phyloP scores from a whole-genome alignment of 2,113 vertebrate species.

The Microcebus lehilahytsara region DNA sequence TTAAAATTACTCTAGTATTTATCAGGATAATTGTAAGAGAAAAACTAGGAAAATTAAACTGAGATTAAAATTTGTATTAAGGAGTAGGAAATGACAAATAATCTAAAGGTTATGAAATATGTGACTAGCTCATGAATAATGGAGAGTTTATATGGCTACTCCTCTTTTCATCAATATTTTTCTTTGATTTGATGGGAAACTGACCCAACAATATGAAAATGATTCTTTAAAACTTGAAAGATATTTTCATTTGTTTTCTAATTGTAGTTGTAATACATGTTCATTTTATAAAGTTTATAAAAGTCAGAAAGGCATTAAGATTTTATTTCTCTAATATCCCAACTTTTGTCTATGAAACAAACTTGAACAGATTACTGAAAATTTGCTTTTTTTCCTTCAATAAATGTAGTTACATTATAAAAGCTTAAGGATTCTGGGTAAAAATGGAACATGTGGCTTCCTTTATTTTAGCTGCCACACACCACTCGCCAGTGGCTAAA shows the following conservation, averaged over 20 bases:
- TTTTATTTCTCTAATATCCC: not conserved
- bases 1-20: not conserved
- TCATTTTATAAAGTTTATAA: constrained; percentile 12
- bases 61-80: not conserved
- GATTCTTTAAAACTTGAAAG: constrained; percentile 27
- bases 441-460: not conserved
- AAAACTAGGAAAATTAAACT: not conserved
- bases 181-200: not conserved
- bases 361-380: not conserved
- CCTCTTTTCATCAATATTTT: not conserved
- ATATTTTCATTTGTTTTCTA: constrained; percentile 1
- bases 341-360: not conserved
- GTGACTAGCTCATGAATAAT: not conserved
- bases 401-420: not conserved
- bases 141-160: not conserved
- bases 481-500: not conserved
- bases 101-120: not conserved
- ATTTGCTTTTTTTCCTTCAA: not conserved
- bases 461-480: not conserved
- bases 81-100: not conserved
- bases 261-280: not conserved
- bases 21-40: not conserved
- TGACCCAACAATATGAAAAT: not conserved
- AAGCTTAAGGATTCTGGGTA: not conserved
- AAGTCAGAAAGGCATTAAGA: constrained; percentile 20